Conservation (phyloP, 2,113 vertebrate species). For the Gymnarchus niloticus region DNA sequence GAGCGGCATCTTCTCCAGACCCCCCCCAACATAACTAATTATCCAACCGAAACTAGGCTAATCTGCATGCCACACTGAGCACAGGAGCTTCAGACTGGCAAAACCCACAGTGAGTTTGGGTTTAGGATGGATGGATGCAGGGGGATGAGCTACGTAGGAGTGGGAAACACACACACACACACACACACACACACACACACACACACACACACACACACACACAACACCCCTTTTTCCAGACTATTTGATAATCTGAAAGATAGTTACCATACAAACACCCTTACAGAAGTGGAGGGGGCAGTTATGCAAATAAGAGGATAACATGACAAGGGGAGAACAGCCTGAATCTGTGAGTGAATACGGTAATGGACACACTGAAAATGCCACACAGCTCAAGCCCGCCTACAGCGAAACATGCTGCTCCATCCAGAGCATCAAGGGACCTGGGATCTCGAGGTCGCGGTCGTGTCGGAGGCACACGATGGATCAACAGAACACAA, state of each 20-base stretch:
- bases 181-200: not conserved
- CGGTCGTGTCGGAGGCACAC: not conserved
- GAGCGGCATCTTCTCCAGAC: not conserved
- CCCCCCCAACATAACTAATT: not conserved
- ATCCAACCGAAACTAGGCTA: not conserved
- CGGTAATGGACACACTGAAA: not conserved
- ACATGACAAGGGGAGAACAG: not conserved
- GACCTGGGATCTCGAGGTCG: not conserved
- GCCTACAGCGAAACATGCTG: not conserved
- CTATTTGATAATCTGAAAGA: not conserved
- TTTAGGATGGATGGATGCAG: not conserved
- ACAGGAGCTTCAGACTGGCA: not conserved
- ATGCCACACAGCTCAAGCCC: not conserved
- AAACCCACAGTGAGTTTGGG: conserved; percentile 13
- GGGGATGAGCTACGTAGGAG: conserved; percentile 22
- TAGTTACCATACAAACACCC: not conserved
- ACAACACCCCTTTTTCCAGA: not conserved
- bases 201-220: not conserved
- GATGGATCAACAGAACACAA: not conserved
- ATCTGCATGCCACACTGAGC: conserved; percentile 11
- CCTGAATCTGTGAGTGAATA: not conserved
- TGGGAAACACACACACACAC: not conserved
- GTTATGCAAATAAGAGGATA: not conserved
- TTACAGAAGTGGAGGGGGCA: not conserved
- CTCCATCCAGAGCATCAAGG: not conserved